phyloP scores from a whole-genome alignment of 64 coral and sea anemone genomes.

The Platygyra sinensis region DNA sequence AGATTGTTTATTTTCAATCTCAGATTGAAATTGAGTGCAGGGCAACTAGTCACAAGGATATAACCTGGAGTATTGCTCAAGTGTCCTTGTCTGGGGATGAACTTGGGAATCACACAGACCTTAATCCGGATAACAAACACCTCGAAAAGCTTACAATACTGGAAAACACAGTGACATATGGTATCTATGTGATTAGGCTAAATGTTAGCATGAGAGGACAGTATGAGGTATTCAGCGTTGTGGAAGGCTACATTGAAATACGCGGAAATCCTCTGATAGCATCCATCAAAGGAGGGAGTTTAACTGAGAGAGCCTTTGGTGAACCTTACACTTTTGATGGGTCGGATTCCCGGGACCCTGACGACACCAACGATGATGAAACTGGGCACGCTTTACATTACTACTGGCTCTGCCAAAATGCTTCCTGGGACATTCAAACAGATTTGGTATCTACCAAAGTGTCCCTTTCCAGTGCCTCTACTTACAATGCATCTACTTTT shows the following conservation, averaged over 20 bases:
- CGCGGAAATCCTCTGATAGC: slow-evolving; percentile 9
- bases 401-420: slow-evolving; percentile 41
- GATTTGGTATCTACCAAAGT: not conserved
- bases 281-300: slow-evolving; percentile 18
- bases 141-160: not conserved
- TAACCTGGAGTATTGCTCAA: not conserved
- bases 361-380: slow-evolving; percentile 4
- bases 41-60: slow-evolving; percentile 18
- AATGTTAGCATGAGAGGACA: slow-evolving; percentile 37
- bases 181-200: not conserved
- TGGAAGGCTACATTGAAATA: slow-evolving; percentile 19
- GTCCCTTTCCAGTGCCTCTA: not conserved
- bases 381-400: not conserved
- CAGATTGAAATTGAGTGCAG: slow-evolving; percentile 20
- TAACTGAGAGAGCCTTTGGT: not conserved
- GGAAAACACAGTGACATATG: slow-evolving; percentile 23
- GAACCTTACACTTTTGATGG: not conserved
- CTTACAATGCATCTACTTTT: not conserved
- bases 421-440: not conserved
- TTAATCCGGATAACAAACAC: slow-evolving; percentile 7
- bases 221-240: not conserved
- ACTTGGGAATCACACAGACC: not conserved
- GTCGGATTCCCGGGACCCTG: slow-evolving; percentile 28
- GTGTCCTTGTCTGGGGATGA: not conserved
- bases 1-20: not conserved